Conservation (phyloP, 1,140 invertebrate species). For the Lamellibrachia luymesi region DNA sequence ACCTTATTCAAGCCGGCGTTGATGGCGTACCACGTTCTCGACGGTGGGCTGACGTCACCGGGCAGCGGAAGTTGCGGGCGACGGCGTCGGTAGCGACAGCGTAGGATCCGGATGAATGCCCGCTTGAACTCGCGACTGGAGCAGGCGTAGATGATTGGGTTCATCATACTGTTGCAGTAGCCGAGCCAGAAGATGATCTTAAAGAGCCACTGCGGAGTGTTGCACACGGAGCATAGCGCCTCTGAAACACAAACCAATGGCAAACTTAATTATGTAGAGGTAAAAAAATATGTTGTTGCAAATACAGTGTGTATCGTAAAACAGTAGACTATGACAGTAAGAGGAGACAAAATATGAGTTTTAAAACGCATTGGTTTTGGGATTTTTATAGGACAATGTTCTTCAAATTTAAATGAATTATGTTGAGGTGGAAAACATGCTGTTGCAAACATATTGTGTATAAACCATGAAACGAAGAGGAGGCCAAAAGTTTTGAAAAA, state of each 20-base stretch:
- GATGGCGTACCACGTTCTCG: slow-evolving; percentile 6
- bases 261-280: too few species aligned
- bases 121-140: slow-evolving; percentile 94
- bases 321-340: too few species aligned
- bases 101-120: slow-evolving; percentile 40
- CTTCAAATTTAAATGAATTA: too few species aligned
- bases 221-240: slow-evolving; percentile 15
- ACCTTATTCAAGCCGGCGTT: slow-evolving; percentile 14
- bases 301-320: too few species aligned
- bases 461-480: too few species aligned
- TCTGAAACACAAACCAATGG: slow-evolving; percentile 8
- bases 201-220: slow-evolving; percentile 21
- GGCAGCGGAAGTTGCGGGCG: not conserved
- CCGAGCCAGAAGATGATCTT: slow-evolving; percentile 72
- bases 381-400: too few species aligned
- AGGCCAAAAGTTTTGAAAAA: too few species aligned
- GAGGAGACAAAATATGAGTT: too few species aligned
- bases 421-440: too few species aligned
- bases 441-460: too few species aligned
- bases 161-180: slow-evolving; percentile 72
- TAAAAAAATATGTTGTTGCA: too few species aligned
- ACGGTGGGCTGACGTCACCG: not conserved
- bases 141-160: slow-evolving; percentile 94
- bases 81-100: slow-evolving; percentile 1
- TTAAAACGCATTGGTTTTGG: too few species aligned